Evolutionary conservation across 1,140 invertebrate species (phyloP).

Genomic region (Diploscapter pachys): DNA sequence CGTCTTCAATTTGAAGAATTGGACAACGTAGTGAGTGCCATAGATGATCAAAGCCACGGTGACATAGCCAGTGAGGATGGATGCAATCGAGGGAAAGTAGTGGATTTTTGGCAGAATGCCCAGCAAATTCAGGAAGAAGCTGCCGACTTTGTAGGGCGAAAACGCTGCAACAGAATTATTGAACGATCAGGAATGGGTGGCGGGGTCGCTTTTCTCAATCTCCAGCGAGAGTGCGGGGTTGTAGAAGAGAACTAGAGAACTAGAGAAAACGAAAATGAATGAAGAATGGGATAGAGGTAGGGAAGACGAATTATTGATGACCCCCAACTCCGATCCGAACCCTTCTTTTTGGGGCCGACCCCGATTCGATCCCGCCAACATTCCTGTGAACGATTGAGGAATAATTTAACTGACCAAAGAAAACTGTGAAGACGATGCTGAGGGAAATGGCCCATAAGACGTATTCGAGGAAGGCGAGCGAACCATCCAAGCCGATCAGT

Average conservation of each 20-base stretch:
- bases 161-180: conserved; percentile 74
- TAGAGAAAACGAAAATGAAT: too few relatives aligned
- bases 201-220: too few relatives aligned
- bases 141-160: conserved; percentile 90
- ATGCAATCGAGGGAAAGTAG: conserved; percentile 71
- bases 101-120: conserved; percentile 42
- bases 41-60: conserved; percentile 80
- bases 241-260: too few relatives aligned
- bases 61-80: conserved; percentile 75
- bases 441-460: conserved; percentile 98
- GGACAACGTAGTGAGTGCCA: conserved; percentile 72
- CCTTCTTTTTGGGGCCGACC: too few relatives aligned
- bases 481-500: conserved; percentile 89
- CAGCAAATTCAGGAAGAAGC: conserved; percentile 70
- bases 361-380: too few relatives aligned
- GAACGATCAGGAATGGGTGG: too few relatives aligned
- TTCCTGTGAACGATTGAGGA: conserved; percentile 8
- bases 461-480: conserved; percentile 92
- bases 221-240: too few relatives aligned
- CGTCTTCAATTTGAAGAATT: conserved; percentile 72
- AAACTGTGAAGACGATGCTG: conserved; percentile 87
- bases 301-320: too few relatives aligned
- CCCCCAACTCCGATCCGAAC: too few relatives aligned
- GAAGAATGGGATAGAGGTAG: not conserved
- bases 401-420: conserved; percentile 64